Percentiles rank a stretch among this genome's conserved stretches.
Conservation (phyloP, 2,797 vertebrate genomes). For the Enteromius paludinosus region DNA sequence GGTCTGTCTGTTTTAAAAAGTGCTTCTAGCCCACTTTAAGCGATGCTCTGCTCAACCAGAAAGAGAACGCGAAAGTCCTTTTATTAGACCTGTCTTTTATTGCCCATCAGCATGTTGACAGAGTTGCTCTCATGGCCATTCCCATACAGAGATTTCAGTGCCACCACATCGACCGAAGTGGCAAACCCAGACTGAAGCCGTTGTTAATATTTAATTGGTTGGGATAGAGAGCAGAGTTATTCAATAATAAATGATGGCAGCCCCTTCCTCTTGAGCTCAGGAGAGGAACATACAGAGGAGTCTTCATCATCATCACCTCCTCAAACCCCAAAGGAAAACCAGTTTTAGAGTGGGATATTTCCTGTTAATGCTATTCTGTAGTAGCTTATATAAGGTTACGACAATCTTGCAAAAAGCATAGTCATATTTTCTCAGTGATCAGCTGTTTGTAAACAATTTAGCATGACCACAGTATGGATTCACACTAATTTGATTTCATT, state of each 20-base stretch:
- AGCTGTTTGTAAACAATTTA: slow-evolving; percentile 15
- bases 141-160: slow-evolving; percentile 32
- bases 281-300: slow-evolving; percentile 9
- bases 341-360: slow-evolving; percentile 7
- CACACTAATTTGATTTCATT: slow-evolving; percentile 46
- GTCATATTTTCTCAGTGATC: neutral
- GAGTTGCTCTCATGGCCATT: slow-evolving; percentile 13
- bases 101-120: slow-evolving; percentile 30
- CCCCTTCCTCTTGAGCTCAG: slow-evolving; percentile 26
- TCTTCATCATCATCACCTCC: slow-evolving; percentile 29
- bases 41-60: neutral
- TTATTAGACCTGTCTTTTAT: slow-evolving; percentile 6
- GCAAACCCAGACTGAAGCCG: slow-evolving; percentile 43
- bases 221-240: slow-evolving; percentile 49
- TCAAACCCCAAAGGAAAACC: neutral
- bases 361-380: neutral
- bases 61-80: slow-evolving; percentile 18
- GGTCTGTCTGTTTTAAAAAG: neutral
- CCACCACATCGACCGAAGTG: slow-evolving; percentile 33
- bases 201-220: slow-evolving; percentile 62
- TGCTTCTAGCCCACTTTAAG: neutral
- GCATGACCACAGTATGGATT: slow-evolving; percentile 16
- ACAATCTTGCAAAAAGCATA: neutral
- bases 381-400: neutral
- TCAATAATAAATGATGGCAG: slow-evolving; percentile 51